Evolutionary conservation across 1,140 invertebrate genomes (phyloP).

Genomic region (Drosophila triauraria): DNA sequence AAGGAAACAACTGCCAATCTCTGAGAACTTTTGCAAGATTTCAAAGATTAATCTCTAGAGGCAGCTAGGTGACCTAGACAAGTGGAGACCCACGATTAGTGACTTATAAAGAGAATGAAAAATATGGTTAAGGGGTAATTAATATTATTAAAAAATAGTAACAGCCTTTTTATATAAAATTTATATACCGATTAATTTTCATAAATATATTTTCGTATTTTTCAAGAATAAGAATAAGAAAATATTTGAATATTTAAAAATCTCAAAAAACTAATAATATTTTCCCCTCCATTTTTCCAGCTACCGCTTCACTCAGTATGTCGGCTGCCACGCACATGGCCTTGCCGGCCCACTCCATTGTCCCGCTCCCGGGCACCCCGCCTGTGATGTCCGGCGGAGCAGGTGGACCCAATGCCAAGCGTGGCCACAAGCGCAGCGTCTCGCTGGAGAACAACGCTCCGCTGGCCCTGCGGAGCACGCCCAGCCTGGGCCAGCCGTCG

Average conservation of each 20-base stretch:
- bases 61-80: conserved; percentile 2
- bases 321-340: conserved; percentile 72
- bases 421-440: conserved; percentile 79
- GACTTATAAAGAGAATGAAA: no score
- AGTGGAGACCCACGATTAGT: neutral
- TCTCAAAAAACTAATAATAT: no score
- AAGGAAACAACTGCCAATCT: conserved; percentile 20
- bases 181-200: no score
- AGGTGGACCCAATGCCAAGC: conserved; percentile 45
- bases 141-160: no score
- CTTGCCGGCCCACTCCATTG: conserved; percentile 60
- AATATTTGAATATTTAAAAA: neutral
- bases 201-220: no score
- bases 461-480: conserved; percentile 55
- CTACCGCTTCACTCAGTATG: conserved; percentile 36
- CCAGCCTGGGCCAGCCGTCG: conserved; percentile 54
- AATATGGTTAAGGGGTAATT: no score
- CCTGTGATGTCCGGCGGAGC: conserved; percentile 12
- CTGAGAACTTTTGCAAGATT: conserved; percentile 12
- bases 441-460: conserved; percentile 78
- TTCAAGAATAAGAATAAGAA: neutral
- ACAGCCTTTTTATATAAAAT: no score
- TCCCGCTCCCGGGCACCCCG: conserved; percentile 23
- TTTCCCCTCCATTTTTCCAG: neutral
- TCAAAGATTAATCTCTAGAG: conserved; percentile 12